Evolutionary conservation across 2,797 vertebrate species (phyloP), one percentile per base, ranked within the genome.

Genomic region (Gadopsis marmoratus): DNA sequence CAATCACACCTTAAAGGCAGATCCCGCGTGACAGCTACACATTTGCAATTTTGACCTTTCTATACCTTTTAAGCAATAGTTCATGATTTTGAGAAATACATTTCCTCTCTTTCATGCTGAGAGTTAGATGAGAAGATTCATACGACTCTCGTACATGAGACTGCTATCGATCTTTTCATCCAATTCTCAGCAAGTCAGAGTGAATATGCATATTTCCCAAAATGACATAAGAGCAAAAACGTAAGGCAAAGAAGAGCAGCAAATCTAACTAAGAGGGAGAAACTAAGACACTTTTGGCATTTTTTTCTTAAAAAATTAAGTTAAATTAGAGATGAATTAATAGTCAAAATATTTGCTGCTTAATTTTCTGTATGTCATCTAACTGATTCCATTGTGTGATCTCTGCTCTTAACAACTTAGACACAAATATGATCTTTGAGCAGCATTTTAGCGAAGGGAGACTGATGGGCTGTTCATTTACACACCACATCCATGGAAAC

Each of bases 381-480:
- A 48, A 21, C 1, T 47, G 16, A 47, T 19, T 47, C 45, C 45
- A 26, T 47, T 47, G 17, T 41, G 23, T 3, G 26, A 64, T 11
- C 17, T 60, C 45, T 13, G 1, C 43, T 50, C 51, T n/a, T 0
- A 21, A 21, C 9, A 37, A 39, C 3, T 47, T 29, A 8, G 58
- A 39, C 41, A 63, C 21, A 70, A 74, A 41, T 60, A 39, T 48
- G 43, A 41, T 69, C 8, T 17, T 53, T 33, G 26, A 51, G 16
- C n/a, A 73, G n/a, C 5, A 17, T 37, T 60, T 37, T 60, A 53
- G 19, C 1, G 0, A 21, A 47, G n/a, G 23, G 5, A 11, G 19
- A 75, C 54, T 65, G 47, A 71, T 37, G 11, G 47, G 41, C 51
- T 55, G 17, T 68, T 45, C 35, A 4, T 7, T 65, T 77, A 45